Conservation (phyloP, 2,797 vertebrate species). For the Sebastes baramenuke region DNA sequence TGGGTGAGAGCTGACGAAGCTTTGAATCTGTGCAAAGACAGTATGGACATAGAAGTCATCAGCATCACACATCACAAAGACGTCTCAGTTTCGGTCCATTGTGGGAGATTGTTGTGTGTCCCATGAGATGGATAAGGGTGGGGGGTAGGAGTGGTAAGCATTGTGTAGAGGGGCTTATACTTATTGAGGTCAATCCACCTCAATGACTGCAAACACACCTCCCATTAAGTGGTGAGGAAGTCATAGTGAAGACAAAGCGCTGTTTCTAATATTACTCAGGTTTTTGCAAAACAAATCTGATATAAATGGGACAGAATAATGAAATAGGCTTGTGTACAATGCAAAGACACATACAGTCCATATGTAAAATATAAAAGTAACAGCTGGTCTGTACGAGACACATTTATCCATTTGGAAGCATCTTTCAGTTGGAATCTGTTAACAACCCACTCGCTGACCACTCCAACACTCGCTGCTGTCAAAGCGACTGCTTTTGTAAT, state of each 20-base stretch:
- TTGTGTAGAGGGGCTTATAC: slow-evolving; percentile 26
- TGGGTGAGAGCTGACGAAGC: neutral
- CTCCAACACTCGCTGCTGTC: slow-evolving; percentile 27
- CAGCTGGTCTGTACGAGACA: neutral
- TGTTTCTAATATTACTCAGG: neutral
- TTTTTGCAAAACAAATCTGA: neutral
- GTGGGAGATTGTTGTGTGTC: slow-evolving; percentile 7
- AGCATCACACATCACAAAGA: neutral
- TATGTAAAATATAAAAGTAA: neutral
- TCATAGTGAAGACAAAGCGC: neutral
- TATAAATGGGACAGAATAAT: neutral
- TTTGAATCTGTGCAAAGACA: neutral
- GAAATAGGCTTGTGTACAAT: neutral
- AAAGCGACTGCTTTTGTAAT: slow-evolving; percentile 6
- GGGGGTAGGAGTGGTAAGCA: neutral
- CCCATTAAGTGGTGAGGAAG: slow-evolving; percentile 5
- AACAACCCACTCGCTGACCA: slow-evolving; percentile 8
- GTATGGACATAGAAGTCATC: neutral
- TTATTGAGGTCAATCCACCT: slow-evolving; percentile 68
- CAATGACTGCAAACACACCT: slow-evolving; percentile 49
- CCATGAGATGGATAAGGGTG: neutral
- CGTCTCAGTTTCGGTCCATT: slow-evolving; percentile 1
- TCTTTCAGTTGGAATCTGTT: slow-evolving; percentile 11
- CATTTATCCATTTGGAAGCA: neutral
- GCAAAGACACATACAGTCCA: neutral